A percentile compares a stretch with the other conserved stretches of the same genome.
phyloP scores from a whole-genome alignment of 2,888 invertebrate species.

The Drosophila mayaguana region DNA sequence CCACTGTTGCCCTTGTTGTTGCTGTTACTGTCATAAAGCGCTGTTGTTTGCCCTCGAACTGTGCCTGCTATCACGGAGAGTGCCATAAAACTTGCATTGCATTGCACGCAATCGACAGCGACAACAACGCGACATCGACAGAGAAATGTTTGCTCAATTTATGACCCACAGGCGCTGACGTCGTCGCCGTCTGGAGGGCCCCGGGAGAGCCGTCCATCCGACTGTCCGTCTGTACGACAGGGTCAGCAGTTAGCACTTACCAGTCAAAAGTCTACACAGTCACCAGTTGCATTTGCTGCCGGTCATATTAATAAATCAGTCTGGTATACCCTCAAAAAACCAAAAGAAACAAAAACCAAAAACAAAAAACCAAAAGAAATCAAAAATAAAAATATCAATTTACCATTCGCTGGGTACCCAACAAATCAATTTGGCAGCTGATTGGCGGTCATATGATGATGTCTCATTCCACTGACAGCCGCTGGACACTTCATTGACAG shows the following conservation, averaged over 20 bases:
- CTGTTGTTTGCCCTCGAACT: slow-evolving; percentile 67
- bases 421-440: slow-evolving; percentile 76
- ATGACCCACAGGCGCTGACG: slow-evolving; percentile 63
- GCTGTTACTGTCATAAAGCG: slow-evolving; percentile 52
- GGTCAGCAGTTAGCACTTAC: slow-evolving; percentile 54
- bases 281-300: slow-evolving; percentile 32
- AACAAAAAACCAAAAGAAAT: background rate
- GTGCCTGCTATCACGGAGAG: slow-evolving; percentile 64
- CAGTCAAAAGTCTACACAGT: slow-evolving; percentile 19
- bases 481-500: slow-evolving; percentile 65
- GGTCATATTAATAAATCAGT: slow-evolving; percentile 35
- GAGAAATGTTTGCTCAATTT: slow-evolving; percentile 79
- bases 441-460: slow-evolving; percentile 76
- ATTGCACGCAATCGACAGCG: slow-evolving; percentile 76
- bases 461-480: slow-evolving; percentile 55
- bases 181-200: slow-evolving; percentile 36
- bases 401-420: slow-evolving; percentile 17
- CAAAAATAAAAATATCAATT: slow-evolving; percentile 20
- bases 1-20: slow-evolving; percentile 52
- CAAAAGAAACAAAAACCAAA: background rate
- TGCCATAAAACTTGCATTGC: slow-evolving; percentile 78
- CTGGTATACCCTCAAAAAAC: background rate
- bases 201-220: slow-evolving; percentile 17
- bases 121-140: slow-evolving; percentile 43
- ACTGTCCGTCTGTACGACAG: slow-evolving; percentile 28